Percentiles rank a stretch among this genome's conserved stretches.
These are phyloP conservation scores for Bradypodion pumilum DNA, from an alignment of 2,797 vertebrate genomes.

Conservation along the genomic window DNA sequence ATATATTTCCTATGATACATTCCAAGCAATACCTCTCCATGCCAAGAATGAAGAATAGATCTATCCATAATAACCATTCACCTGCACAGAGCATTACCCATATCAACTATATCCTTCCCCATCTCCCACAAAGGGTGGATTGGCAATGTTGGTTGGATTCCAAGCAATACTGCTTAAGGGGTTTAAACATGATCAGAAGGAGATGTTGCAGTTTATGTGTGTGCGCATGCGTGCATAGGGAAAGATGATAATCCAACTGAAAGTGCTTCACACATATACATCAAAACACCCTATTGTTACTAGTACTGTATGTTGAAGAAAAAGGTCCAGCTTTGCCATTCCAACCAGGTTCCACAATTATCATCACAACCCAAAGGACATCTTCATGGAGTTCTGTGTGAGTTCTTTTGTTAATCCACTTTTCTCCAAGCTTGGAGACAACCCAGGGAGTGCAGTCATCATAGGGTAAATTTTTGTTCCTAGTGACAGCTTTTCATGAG, in stretches of 20 bases:
- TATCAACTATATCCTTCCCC: neutral
- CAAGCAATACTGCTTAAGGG: neutral
- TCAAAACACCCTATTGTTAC: neutral
- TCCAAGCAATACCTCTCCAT: neutral
- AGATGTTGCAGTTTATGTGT: neutral
- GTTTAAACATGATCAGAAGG: neutral
- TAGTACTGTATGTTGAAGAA: too few species aligned
- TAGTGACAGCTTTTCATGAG: neutral
- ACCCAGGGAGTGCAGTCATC: neutral
- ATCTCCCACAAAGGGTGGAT: neutral
- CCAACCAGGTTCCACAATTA: too few species aligned
- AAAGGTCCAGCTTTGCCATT: too few species aligned
- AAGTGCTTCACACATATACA: neutral
- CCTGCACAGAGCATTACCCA: neutral
- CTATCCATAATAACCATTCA: neutral
- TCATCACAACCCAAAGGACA: neutral
- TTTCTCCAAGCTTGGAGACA: neutral
- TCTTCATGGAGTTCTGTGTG: neutral
- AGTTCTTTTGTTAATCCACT: neutral
- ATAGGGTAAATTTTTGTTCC: neutral
- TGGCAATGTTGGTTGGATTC: neutral
- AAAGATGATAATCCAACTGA: neutral
- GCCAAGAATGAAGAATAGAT: neutral
- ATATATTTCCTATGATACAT: neutral
- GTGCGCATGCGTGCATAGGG: neutral